Conservation (phyloP, 2,888 invertebrate species). For the Tenodera sinensis region DNA sequence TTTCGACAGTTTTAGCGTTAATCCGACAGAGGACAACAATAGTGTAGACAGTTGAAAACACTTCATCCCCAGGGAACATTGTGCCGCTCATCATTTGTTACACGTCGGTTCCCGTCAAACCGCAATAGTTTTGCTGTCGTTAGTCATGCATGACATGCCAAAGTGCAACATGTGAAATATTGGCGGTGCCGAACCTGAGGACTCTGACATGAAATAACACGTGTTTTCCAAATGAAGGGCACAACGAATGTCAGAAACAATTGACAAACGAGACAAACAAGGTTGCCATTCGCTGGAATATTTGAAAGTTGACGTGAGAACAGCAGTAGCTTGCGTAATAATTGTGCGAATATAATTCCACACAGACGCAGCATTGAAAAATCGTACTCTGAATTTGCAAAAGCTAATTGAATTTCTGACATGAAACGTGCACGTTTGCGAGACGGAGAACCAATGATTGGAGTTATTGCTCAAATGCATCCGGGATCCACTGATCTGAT, state of each 20-base stretch:
- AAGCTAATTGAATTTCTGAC: too few species aligned
- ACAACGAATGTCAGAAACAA: not conserved
- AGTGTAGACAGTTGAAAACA: not conserved
- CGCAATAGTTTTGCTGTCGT: not conserved
- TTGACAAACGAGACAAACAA: not conserved
- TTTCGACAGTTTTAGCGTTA: not conserved
- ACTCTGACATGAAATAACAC: not conserved
- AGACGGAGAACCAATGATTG: too few species aligned
- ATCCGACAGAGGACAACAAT: not conserved
- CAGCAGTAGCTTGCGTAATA: too few species aligned
- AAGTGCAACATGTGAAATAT: not conserved
- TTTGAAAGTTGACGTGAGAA: not conserved
- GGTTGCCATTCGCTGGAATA: not conserved
- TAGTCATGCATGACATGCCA: not conserved
- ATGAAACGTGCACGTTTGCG: too few species aligned
- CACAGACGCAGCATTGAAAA: too few species aligned
- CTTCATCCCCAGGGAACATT: not conserved
- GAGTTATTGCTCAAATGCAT: too few species aligned
- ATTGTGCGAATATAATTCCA: too few species aligned
- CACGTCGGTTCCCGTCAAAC: not conserved
- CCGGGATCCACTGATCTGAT: too few species aligned
- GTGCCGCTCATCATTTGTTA: not conserved
- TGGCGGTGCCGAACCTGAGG: not conserved
- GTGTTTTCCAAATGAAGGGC: not conserved
- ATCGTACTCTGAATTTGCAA: too few species aligned